Percentiles rank a stretch among this genome's conserved stretches.
Evolutionary conservation across 2,113 vertebrate genomes (phyloP).

Genomic region (Epinephelus lanceolatus): DNA sequence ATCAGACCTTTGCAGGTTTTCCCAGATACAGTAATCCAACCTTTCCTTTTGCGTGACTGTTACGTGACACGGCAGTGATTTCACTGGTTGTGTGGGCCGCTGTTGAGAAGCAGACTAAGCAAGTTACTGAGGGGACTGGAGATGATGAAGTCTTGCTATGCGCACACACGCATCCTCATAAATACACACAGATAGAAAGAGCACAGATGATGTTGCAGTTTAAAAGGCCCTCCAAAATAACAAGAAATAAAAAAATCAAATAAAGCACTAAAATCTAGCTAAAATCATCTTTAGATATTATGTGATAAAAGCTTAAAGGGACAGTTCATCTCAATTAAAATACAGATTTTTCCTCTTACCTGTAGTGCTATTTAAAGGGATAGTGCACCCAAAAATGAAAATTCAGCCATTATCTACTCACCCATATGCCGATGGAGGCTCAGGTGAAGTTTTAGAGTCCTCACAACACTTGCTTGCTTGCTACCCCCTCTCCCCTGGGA

Average conservation of each 20-base stretch:
- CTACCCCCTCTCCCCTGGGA: no score
- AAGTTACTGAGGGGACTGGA: neutral
- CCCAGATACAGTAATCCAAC: conserved; percentile 1
- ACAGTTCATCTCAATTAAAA: no score
- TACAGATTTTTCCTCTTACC: no score
- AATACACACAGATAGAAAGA: neutral
- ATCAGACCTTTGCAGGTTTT: neutral
- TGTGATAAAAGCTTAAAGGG: neutral
- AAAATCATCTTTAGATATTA: neutral
- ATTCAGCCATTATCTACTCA: no score
- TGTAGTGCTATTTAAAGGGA: no score
- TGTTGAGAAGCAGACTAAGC: neutral
- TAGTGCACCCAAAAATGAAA: no score
- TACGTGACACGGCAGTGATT: conserved; percentile 26
- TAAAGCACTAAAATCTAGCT: no score
- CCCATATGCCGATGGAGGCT: no score
- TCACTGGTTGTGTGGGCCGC: conserved; percentile 24
- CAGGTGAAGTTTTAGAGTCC: no score
- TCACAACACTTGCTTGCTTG: no score
- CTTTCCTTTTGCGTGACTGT: neutral
- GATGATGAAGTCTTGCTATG: neutral
- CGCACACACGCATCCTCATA: neutral
- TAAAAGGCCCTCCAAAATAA: no score
- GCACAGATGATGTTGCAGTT: no score
- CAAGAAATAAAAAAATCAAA: neutral